phyloP scores from a whole-genome alignment of 2,113 vertebrate genomes.

The Echinops telfairi region DNA sequence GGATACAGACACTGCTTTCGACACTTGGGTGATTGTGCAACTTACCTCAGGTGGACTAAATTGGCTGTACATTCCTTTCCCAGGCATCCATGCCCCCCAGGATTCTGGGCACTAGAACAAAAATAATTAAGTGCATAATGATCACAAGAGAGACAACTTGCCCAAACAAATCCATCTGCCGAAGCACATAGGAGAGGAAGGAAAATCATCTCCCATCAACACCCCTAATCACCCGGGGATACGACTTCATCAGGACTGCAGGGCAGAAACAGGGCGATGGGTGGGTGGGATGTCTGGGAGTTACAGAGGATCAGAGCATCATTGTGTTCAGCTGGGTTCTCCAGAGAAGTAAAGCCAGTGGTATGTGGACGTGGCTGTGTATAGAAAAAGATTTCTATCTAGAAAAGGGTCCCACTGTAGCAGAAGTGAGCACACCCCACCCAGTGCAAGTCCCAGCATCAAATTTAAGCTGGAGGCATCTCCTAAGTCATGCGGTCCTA shows the following conservation, averaged over 20 bases:
- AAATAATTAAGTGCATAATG: slow-evolving; percentile 75
- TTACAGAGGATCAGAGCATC: background rate
- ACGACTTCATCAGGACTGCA: slow-evolving; percentile 17
- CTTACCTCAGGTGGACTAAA: slow-evolving; percentile 73
- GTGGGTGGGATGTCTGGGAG: background rate
- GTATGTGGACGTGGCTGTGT: too few species aligned
- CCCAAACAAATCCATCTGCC: slow-evolving; percentile 72
- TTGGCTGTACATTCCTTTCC: slow-evolving; percentile 68
- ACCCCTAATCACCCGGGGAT: slow-evolving; percentile 59
- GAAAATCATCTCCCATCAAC: slow-evolving; percentile 67
- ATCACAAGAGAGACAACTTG: slow-evolving; percentile 73
- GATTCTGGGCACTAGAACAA: slow-evolving; percentile 75
- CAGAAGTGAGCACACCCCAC: too few species aligned
- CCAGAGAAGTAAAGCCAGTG: too few species aligned
- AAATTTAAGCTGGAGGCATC: too few species aligned
- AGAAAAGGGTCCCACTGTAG: too few species aligned
- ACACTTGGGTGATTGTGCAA: slow-evolving; percentile 56
- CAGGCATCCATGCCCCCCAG: slow-evolving; percentile 69
- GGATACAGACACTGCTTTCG: slow-evolving; percentile 61
- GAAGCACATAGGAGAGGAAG: slow-evolving; percentile 55
- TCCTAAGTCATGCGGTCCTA: too few species aligned
- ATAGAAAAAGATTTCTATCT: too few species aligned
- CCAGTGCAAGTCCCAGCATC: too few species aligned
- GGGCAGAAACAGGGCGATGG: background rate
- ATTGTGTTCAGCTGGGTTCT: too few species aligned